Base-by-base conservation (phyloP, 2,113 vertebrate genomes). In the Oncorhynchus keta region DNA sequence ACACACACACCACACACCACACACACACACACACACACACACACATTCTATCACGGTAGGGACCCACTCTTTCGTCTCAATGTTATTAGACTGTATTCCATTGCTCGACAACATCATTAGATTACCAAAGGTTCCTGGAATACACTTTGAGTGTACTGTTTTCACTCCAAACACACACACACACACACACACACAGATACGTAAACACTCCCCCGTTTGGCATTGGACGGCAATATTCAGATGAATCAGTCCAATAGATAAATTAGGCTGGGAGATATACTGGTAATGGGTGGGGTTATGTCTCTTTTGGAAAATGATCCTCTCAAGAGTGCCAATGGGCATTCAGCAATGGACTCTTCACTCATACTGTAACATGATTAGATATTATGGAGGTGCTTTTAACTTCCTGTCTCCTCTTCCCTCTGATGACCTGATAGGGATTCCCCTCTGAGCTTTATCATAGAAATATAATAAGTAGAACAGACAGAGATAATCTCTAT, bases 241-340 rank as follows among this genome's bases (percentile, higher is more conserved):
- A 66, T 70, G 18, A 76, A 79, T 70, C 70, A 24, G 28, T 24
- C 39, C 28, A 74, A 61, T 22, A 62, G 28, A 73, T 24, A 65
- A 75, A 77, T 79, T 68, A 68, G 64, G 35, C 68, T 68, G 64
- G 30, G 28, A 45, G 39, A 45, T 71, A 70, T 35, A 26, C 61
- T 66, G 65, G 68, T 69, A 72, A 45, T 67, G 59, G 39, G 49
- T 35, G n/a, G 70, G 35, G 35, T 72, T 49, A 48, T 35, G 4
- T 48, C n/a, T 16, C 22, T n/a, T 22, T 12, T 48, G 68, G 68
- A 65, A 74, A 74, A 55, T 12, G 11, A 13, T 13, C 26, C 51
- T 20, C 22, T 30, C 62, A 28, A 45, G 16, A 48, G 30, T 65
- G 67, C 49, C 26, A 64, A 22, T 72, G 74, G 39, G 59, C 22